Evolutionary conservation across 1,140 invertebrate species (phyloP).

Genomic region (Parasteatoda tepidariorum): DNA sequence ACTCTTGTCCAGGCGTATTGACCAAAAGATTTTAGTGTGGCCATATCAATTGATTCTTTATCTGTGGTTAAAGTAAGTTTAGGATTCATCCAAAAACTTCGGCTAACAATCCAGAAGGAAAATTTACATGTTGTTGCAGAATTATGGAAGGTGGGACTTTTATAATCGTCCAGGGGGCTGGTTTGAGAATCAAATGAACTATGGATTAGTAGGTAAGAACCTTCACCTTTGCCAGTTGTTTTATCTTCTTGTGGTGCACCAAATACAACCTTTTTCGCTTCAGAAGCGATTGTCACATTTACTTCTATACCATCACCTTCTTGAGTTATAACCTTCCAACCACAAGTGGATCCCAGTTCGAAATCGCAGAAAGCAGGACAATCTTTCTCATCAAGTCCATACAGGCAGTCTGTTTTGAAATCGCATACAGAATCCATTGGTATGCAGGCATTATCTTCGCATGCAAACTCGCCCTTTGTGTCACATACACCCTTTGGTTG

Average conservation of each 20-base stretch:
- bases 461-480: conserved; percentile 54
- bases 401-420: conserved; percentile 62
- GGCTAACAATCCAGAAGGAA: conserved; percentile 28
- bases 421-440: conserved; percentile 60
- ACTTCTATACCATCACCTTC: conserved; percentile 43
- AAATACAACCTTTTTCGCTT: not conserved
- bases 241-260: conserved; percentile 19
- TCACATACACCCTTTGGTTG: conserved; percentile 50
- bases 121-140: conserved; percentile 46
- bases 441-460: conserved; percentile 61
- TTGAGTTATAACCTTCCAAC: conserved; percentile 27
- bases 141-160: conserved; percentile 23
- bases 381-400: conserved; percentile 61
- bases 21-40: not conserved
- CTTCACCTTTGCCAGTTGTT: conserved; percentile 32
- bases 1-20: conserved; percentile 33
- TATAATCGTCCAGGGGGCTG: conserved; percentile 4
- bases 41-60: conserved; percentile 25
- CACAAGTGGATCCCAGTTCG: conserved; percentile 54
- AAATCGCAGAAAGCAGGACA: conserved; percentile 63
- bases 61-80: not conserved
- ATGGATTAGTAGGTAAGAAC: conserved; percentile 48
- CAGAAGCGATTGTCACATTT: conserved; percentile 32
- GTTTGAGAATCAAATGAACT: not conserved
- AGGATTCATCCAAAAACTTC: not conserved